Percentiles rank a stretch among this genome's conserved stretches.
Evolutionary conservation across 2,797 vertebrate species (phyloP).

Genomic region (Neosilurus mollespiculum): DNA sequence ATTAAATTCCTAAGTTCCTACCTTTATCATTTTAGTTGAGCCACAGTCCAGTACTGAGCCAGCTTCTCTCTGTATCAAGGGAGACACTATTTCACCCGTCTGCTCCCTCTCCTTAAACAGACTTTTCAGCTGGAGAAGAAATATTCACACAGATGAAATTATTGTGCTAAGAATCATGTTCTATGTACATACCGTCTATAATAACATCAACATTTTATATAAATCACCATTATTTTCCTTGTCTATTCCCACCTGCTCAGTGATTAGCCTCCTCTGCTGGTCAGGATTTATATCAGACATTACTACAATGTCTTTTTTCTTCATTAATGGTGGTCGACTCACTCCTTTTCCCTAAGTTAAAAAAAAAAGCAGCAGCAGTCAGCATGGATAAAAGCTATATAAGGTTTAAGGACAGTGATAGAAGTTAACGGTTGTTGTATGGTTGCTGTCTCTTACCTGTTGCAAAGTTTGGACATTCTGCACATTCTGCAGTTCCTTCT

Average conservation of each 20-base stretch:
- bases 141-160: neutral
- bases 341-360: conserved; percentile 61
- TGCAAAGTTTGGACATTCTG: conserved; percentile 50
- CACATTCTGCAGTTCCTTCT: conserved; percentile 53
- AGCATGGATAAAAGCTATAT: neutral
- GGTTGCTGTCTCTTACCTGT: conserved; percentile 51
- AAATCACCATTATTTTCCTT: neutral
- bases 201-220: neutral
- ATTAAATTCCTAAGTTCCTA: too few relatives aligned
- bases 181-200: neutral
- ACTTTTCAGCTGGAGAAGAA: conserved; percentile 69
- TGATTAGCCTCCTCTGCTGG: conserved; percentile 73
- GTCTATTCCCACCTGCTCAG: conserved; percentile 72
- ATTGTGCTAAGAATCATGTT: neutral
- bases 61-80: conserved; percentile 50
- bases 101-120: conserved; percentile 74
- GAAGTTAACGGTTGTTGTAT: neutral
- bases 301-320: conserved; percentile 49
- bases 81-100: conserved; percentile 47
- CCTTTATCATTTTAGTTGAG: conserved; percentile 57
- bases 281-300: conserved; percentile 57
- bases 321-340: conserved; percentile 40
- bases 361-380: neutral
- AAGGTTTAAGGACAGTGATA: neutral
- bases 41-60: conserved; percentile 55